Conservation (phyloP, 1,140 invertebrate species). For the Lethrus apterus region DNA sequence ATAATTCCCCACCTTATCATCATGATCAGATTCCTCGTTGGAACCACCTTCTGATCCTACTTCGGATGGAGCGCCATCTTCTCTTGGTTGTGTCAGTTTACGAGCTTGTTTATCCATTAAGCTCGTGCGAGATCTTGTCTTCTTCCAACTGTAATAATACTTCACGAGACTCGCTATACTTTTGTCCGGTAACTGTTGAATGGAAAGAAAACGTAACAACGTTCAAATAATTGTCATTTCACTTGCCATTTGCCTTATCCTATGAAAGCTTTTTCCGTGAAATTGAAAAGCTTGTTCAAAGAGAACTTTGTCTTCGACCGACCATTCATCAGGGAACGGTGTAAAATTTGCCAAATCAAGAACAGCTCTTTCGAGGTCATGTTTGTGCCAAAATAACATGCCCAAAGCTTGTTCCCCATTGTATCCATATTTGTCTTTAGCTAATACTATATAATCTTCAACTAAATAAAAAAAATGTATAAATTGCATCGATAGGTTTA, state of each 20-base stretch:
- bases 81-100: constrained; percentile 54
- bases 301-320: constrained; percentile 93
- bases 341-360: constrained; percentile 94
- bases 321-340: constrained; percentile 97
- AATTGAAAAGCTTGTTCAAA: constrained; percentile 98
- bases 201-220: constrained; percentile 30
- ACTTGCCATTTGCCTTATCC: constrained; percentile 92
- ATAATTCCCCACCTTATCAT: constrained; percentile 88
- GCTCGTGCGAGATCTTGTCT: constrained; percentile 83
- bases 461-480: constrained; percentile 49
- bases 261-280: constrained; percentile 96
- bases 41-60: constrained; percentile 73
- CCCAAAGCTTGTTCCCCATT: constrained; percentile 95
- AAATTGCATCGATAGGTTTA: background rate
- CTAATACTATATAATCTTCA: constrained; percentile 88
- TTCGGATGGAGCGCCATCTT: constrained; percentile 47
- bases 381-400: constrained; percentile 98
- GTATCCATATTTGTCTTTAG: constrained; percentile 98
- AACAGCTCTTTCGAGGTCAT: constrained; percentile 87
- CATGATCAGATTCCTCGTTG: constrained; percentile 79
- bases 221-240: background rate
- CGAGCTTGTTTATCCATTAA: constrained; percentile 85
- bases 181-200: constrained; percentile 94
- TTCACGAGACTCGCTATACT: constrained; percentile 93
- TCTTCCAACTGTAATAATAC: constrained; percentile 99